Conservation (phyloP, 2,888 invertebrate species). For the Sericinus montela region DNA sequence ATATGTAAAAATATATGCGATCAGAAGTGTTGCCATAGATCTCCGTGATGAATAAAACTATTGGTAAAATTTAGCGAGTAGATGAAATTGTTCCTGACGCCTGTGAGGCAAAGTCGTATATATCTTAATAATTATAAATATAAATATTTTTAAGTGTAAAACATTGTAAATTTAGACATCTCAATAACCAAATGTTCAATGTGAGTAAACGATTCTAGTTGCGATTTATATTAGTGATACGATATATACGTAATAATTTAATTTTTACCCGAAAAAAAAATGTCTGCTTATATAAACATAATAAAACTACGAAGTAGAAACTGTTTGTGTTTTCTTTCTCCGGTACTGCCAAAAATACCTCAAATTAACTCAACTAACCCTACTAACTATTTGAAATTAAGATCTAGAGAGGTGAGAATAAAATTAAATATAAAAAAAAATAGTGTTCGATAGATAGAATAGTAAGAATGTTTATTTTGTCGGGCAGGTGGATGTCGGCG, state of each 20-base stretch:
- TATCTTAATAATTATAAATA: slow-evolving; percentile 61
- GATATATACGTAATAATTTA: slow-evolving; percentile 78
- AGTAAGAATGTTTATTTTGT: slow-evolving; percentile 6
- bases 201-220: slow-evolving; percentile 77
- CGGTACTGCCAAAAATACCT: background rate
- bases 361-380: background rate
- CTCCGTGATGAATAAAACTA: slow-evolving; percentile 57
- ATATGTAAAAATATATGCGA: slow-evolving; percentile 62
- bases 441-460: background rate
- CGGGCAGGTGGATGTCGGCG: slow-evolving; percentile 82
- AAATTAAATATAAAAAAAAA: slow-evolving; percentile 6
- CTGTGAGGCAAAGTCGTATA: slow-evolving; percentile 71
- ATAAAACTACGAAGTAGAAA: slow-evolving; percentile 78
- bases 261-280: slow-evolving; percentile 75
- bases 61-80: slow-evolving; percentile 73
- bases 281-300: slow-evolving; percentile 74
- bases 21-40: slow-evolving; percentile 61
- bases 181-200: slow-evolving; percentile 76
- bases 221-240: slow-evolving; percentile 77
- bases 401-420: slow-evolving; percentile 2
- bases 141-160: slow-evolving; percentile 60
- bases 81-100: slow-evolving; percentile 78
- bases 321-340: slow-evolving; percentile 26
- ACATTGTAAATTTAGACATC: slow-evolving; percentile 62
- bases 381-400: background rate